Evolutionary conservation across 1,140 invertebrate species (phyloP), one percentile per base, ranked within the genome.

Genomic region (Magallana ariakensis): DNA sequence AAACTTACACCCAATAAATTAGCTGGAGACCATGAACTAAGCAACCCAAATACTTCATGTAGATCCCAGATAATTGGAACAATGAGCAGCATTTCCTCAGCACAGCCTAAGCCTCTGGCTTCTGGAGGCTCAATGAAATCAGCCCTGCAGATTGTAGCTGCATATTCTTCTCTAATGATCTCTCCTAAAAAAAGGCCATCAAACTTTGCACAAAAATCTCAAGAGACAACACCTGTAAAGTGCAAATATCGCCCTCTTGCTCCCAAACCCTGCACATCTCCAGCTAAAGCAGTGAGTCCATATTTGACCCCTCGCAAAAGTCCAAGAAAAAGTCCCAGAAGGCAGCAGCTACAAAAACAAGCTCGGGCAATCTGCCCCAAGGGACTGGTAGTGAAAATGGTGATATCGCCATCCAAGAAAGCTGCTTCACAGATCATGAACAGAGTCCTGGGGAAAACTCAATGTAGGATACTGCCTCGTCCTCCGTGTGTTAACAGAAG

Each of bases 321-420:
- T 75, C 66, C 66, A 9, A 88, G 90, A 83, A 85, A 84, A 15
- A 93, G 92, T 87, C 92, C 92, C 3, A 86, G 91, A 60, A 90
- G 90, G 55, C 89, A 89, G 82, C 88, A 90, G 46, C 66, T 93
- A n/a, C 90, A 93, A 22, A 88, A 88, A 58, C 87, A 92, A 85
- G 92, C 91, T 16, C 85, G 88, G 15, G 89, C 90, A 16, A 93
- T 94, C 66, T 86, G 92, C 15, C 93, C 93, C 8, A 93, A 93
- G 87, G 92, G 92, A 26, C 91, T 92, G 85, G 86, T 92, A 2
- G 87, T 92, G 16, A 91, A 91, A 46, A 85, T 87, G n/a, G 89
- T 91, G 15, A 85, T 91, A 13, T 94, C 93, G 6, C 93, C 93
- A 26, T 89, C 91, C 11, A 94, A 93, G 56, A 91, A 90, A 82